Evolutionary conservation across 1,140 invertebrate species (phyloP), one percentile per base, ranked within the genome.

Genomic region (Lepidurus apus): DNA sequence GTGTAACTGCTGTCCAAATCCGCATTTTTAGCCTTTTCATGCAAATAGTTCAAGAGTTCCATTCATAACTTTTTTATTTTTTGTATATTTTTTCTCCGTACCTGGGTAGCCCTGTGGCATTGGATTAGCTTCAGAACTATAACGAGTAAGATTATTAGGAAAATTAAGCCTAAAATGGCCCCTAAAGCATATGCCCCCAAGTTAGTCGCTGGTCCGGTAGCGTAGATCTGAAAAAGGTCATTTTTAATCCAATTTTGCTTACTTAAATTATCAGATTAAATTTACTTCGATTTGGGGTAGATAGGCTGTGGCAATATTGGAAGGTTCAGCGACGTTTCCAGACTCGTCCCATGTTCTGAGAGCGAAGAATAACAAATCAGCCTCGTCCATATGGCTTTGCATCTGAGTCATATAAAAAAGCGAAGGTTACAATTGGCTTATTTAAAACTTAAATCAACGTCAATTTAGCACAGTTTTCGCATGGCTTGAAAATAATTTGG

Each of bases 291-390:
- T 21, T 65, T 65, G 53, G 21, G 75, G 75, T 34, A 77, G 10
- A 26, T 77, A 77, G 21, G 47, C 75, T 26, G 34, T 42, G 17
- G 43, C 75, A 43, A 45, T 45, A 24, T 77, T 77, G 6, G 75
- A 77, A 10, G 75, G 75, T 34, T 77, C 75, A 11, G 75, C 75
- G 6, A 13, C 75, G 17, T 77, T 77, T 42, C 43, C 75, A 9
- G 43, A 10, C 10, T 77, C 42, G 42, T 77, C 75, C 4, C 42
- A 34, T 11, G 75, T 77, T 47, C 43, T 47, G 7, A 77, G 21
- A 42, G 75, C 75, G 43, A 77, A 77, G 43, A 45, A 77, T 24
- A 77, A 5, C 1, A 77, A 44, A 9, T 43, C 47, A n/a, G 17
- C 75, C 10, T 77, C 24, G 13, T 77, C 47, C 42, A 11, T 21